Evolutionary conservation across 2,113 vertebrate species (phyloP), one percentile per base, ranked within the genome.

Genomic region (Epinephelus moara): DNA sequence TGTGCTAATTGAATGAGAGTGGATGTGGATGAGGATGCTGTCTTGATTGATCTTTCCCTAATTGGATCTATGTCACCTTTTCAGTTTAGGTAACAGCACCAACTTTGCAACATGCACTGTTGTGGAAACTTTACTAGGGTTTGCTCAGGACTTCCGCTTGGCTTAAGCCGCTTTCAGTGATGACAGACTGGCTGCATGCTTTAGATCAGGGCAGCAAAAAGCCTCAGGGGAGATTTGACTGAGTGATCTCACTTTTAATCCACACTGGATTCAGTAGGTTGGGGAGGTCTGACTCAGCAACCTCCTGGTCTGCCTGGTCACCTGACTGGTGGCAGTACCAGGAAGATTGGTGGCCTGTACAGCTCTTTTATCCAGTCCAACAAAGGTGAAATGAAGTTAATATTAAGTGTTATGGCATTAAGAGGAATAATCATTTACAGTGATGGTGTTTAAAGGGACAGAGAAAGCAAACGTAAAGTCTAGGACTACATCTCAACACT

Each of bases 241-340:
- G 56, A 57, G 88, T 94, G 93, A 94, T 85, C 92, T 94, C 94
- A 94, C 90, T 87, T 85, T 92, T 93, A 91, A 92, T 90, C 91
- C 80, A 60, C 61, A 74, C 55, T 73, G 75, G 61, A 87, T 77
- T 67, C n/a, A 59, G 59, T 49, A 72, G 53, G 40, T 70, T 82
- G 40, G 72, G 62, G 49, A 52, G 72, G 74, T 78, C 82, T 94
- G 91, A 93, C 89, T 92, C 92, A 89, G 89, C 89, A 81, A 55
- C 86, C 77, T 88, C 75, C 70, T 71, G 87, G 59, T 92, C 59
- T 61, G 75, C 60, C 74, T 60, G 75, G 53, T 88, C 91, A 89
- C 81, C 82, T 81, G 84, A 86, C 62, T 62, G 53, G 45, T 60
- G 40, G 69, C 15, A 2, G 23, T 18, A 19, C 49, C n/a, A 75